phyloP scores from a whole-genome alignment of 2,797 vertebrate genomes.

The Parauchenoglanis punctatus region DNA sequence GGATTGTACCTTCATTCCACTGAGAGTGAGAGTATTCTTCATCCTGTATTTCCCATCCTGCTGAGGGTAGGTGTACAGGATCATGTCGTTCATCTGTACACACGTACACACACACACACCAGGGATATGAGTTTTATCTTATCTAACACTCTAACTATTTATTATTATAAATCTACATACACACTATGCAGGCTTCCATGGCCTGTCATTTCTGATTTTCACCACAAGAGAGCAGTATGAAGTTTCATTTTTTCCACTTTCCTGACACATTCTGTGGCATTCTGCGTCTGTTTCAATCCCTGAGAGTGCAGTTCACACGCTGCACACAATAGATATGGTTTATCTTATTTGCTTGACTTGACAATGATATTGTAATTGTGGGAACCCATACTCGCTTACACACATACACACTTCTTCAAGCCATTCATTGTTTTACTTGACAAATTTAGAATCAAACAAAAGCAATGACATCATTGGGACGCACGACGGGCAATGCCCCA shows the following conservation, averaged over 20 bases:
- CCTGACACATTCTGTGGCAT: conserved; percentile 54
- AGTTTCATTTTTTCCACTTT: not conserved
- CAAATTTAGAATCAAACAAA: conserved; percentile 75
- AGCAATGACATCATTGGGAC: conserved; percentile 77
- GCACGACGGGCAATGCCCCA: conserved; percentile 72
- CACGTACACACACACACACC: conserved; percentile 15
- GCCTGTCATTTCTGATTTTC: not conserved
- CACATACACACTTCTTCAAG: conserved; percentile 47
- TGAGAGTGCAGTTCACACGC: conserved; percentile 61
- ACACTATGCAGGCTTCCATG: not conserved
- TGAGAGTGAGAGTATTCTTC: conserved; percentile 87
- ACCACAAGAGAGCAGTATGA: conserved; percentile 68
- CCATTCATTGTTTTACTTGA: conserved; percentile 75
- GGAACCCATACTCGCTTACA: conserved; percentile 49
- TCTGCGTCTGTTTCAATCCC: conserved; percentile 33
- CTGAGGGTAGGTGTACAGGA: conserved; percentile 95
- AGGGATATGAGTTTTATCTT: not conserved
- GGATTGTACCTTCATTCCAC: conserved; percentile 87
- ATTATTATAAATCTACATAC: not conserved
- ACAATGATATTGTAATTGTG: conserved; percentile 63
- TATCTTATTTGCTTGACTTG: conserved; percentile 68
- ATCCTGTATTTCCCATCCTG: conserved; percentile 95
- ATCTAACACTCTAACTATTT: not conserved
- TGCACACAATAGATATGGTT: conserved; percentile 54
- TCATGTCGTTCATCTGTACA: conserved; percentile 91